Evolutionary conservation across 1,140 invertebrate genomes (phyloP), one percentile per base, ranked within the genome.

Genomic region (Cepaea nemoralis): DNA sequence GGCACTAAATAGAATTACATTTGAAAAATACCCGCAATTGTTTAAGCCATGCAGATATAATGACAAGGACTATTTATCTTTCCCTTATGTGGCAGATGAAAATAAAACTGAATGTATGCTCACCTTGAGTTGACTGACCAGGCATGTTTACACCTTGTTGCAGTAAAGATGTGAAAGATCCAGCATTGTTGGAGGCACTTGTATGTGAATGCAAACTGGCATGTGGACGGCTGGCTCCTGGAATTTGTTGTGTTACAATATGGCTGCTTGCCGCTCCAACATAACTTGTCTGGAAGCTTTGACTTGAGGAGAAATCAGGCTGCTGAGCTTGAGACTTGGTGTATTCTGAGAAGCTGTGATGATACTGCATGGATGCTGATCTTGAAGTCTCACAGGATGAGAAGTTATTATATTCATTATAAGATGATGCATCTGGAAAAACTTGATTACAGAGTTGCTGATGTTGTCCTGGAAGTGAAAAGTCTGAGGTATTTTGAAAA

Each of bases 271-370:
- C 69, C n/a, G 69, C 37, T n/a, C 22, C 16, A 2, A 8, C 40
- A 71, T 71, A 71, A 39, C 14, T 14, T 77, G 70, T 5, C 6
- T 71, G 69, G n/a, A 27, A 71, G 6, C n/a, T 19, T 71, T 71
- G 69, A 40, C 40, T 33, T 22, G 19, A 3, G 0, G 37, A 37
- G 42, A 55, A 40, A 27, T 27, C 71, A 12, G 71, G 40, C 6
- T 48, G 37, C 27, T 75, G 24, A 71, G 73, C 1, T 70, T 59
- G 37, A 74, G 73, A 31, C 27, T 59, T 50, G 19, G 67, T 77
- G 42, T 75, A 71, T 27, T 82, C 77, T 79, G 83, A 81, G 16
- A 82, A 84, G 6, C 67, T 82, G 27, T 84, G 75, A 77, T n/a
- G 16, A 42, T 27, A 45, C 55, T 33, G 31, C 33, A 27, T 27